Conservation (phyloP, 1,140 invertebrate species). For the Euschistus heros region DNA sequence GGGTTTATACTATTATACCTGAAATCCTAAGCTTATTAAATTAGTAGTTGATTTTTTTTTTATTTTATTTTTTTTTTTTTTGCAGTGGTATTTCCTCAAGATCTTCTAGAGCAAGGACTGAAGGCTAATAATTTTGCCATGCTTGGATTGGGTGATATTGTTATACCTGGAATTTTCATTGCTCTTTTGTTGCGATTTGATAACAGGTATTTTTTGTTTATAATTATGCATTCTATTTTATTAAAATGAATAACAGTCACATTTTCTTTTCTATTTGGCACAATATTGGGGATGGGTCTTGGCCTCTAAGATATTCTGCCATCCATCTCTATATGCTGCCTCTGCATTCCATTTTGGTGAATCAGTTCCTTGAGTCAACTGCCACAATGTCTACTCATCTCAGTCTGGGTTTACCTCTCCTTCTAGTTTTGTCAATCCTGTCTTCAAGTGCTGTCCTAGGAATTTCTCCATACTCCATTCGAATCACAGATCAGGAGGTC, state of each 20-base stretch:
- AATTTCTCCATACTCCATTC: too few species aligned
- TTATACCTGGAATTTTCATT: conserved; percentile 98
- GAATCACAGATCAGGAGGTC: too few species aligned
- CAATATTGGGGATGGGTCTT: too few species aligned
- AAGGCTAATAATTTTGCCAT: conserved; percentile 93
- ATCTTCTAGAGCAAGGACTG: conserved; percentile 85
- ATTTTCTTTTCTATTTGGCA: neutral
- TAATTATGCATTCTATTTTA: neutral
- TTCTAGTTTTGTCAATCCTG: neutral
- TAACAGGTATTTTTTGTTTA: conserved; percentile 48
- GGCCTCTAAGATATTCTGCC: too few species aligned
- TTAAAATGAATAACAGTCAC: neutral
- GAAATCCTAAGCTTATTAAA: neutral
- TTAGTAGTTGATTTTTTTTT: too few species aligned
- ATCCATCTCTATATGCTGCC: too few species aligned
- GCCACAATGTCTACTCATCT: neutral
- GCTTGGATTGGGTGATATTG: conserved; percentile 97
- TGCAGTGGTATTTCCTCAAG: conserved; percentile 95
- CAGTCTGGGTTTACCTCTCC: neutral
- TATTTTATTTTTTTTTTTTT: conserved; percentile 33
- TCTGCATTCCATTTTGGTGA: too few species aligned
- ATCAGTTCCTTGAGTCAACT: too few species aligned
- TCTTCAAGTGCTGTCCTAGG: too few species aligned
- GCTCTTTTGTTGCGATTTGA: conserved; percentile 94
- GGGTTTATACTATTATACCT: too few species aligned